Evolutionary conservation across 2,888 invertebrate genomes (phyloP).

Genomic region (Alsophila aescularia): DNA sequence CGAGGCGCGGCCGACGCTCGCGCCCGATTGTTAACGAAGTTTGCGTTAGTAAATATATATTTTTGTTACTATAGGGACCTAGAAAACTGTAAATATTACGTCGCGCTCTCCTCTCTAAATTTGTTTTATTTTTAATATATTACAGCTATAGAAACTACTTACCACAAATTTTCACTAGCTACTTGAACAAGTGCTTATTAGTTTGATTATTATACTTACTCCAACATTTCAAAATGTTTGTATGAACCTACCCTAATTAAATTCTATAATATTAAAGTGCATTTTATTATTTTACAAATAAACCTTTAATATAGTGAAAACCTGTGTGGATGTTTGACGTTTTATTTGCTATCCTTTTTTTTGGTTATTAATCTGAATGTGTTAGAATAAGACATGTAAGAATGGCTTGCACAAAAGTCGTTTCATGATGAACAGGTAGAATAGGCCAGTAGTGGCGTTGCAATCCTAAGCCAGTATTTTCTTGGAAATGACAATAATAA

Average conservation of each 20-base stretch:
- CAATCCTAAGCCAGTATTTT: too few relatives aligned
- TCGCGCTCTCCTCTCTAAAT: slow-evolving; percentile 65
- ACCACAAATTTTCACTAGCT: slow-evolving; percentile 75
- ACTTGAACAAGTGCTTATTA: slow-evolving; percentile 79
- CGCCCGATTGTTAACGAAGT: slow-evolving; percentile 30
- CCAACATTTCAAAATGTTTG: slow-evolving; percentile 83
- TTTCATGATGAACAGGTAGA: too few relatives aligned
- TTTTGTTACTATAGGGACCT: slow-evolving; percentile 42
- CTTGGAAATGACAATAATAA: too few relatives aligned
- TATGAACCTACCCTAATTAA: slow-evolving; percentile 84
- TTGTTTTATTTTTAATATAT: slow-evolving; percentile 57
- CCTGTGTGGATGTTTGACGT: slow-evolving; percentile 9
- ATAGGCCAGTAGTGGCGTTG: too few relatives aligned
- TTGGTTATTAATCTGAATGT: not conserved
- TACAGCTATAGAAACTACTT: slow-evolving; percentile 59
- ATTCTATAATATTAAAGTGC: slow-evolving; percentile 78
- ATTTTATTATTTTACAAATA: slow-evolving; percentile 56
- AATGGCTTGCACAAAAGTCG: too few relatives aligned
- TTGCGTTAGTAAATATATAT: slow-evolving; percentile 40
- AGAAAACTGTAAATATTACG: slow-evolving; percentile 38
- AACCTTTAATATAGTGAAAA: slow-evolving; percentile 10
- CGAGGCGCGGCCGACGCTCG: slow-evolving; percentile 11
- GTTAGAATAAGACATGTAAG: too few relatives aligned
- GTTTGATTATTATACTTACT: slow-evolving; percentile 82
- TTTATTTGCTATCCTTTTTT: slow-evolving; percentile 1